These are phyloP conservation scores for Thera obeliscata DNA, from an alignment of 2,888 invertebrate species.

Conservation along the genomic window DNA sequence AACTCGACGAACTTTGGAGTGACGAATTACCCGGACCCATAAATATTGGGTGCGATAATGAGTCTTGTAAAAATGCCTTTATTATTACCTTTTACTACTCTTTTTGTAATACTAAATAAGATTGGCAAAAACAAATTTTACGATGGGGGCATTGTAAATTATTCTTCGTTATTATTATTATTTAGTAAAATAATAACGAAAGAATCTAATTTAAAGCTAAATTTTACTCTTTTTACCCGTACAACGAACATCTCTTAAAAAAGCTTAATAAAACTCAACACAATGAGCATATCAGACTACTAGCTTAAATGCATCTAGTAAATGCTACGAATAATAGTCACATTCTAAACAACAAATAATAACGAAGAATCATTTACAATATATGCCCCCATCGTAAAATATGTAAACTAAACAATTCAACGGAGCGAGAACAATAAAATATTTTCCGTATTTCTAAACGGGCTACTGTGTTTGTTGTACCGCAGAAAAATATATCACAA, in stretches of 20 bases:
- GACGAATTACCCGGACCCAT: slow-evolving; percentile 55
- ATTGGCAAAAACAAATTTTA: too few relatives aligned
- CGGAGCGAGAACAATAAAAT: slow-evolving; percentile 42
- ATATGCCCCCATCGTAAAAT: slow-evolving; percentile 17
- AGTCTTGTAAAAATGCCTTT: slow-evolving; percentile 33
- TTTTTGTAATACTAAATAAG: too few relatives aligned
- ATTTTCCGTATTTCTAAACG: slow-evolving; percentile 37
- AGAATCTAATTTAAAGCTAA: too few relatives aligned
- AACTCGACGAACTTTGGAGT: slow-evolving; percentile 53
- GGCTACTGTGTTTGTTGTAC: slow-evolving; percentile 48
- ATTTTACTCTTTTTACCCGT: too few relatives aligned
- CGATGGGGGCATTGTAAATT: too few relatives aligned
- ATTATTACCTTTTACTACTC: slow-evolving; percentile 8
- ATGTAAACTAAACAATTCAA: slow-evolving; percentile 35
- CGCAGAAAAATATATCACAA: slow-evolving; percentile 55
- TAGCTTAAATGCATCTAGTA: background rate
- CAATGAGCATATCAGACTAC: background rate
- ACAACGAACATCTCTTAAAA: too few relatives aligned
- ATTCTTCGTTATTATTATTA: too few relatives aligned
- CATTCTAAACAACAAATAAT: background rate
- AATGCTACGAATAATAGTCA: background rate
- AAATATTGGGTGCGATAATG: slow-evolving; percentile 49
- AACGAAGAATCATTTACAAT: background rate
- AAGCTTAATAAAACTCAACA: too few relatives aligned
- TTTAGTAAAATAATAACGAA: too few relatives aligned